phyloP scores from a whole-genome alignment of 2,113 vertebrate genomes.

The Mustelus asterias region DNA sequence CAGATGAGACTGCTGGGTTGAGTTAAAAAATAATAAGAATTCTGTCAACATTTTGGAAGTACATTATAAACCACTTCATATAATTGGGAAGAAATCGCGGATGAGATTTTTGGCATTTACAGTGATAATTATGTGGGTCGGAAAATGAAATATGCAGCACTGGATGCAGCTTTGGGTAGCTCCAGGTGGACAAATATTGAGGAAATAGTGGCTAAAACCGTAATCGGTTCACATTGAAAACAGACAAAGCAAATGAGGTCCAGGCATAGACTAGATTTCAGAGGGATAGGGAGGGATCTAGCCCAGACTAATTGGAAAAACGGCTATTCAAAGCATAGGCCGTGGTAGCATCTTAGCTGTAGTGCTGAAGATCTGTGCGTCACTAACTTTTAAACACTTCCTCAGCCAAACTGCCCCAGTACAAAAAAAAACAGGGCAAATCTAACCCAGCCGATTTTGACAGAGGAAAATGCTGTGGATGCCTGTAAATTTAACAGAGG shows the following conservation, averaged over 20 bases:
- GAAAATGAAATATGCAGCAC: neutral
- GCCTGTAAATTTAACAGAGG: too few species aligned
- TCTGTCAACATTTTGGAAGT: neutral
- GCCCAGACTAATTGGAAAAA: neutral
- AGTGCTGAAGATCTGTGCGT: neutral
- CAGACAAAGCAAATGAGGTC: neutral
- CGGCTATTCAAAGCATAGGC: neutral
- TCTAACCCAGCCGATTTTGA: neutral
- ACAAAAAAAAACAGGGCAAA: neutral
- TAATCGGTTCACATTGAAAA: neutral
- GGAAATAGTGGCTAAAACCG: neutral
- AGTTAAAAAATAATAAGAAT: neutral
- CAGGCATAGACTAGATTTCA: neutral
- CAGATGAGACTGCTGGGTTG: neutral
- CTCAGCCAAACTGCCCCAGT: neutral
- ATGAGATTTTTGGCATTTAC: neutral
- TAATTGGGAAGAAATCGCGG: neutral
- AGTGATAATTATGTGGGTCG: neutral
- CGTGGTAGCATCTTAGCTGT: neutral
- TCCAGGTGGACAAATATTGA: neutral
- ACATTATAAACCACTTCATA: neutral
- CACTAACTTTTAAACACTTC: neutral
- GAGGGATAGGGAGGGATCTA: neutral
- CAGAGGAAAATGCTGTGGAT: neutral
- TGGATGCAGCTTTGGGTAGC: neutral